phyloP scores from a whole-genome alignment of 2,888 invertebrate species.

The Polymixis lichenea region DNA sequence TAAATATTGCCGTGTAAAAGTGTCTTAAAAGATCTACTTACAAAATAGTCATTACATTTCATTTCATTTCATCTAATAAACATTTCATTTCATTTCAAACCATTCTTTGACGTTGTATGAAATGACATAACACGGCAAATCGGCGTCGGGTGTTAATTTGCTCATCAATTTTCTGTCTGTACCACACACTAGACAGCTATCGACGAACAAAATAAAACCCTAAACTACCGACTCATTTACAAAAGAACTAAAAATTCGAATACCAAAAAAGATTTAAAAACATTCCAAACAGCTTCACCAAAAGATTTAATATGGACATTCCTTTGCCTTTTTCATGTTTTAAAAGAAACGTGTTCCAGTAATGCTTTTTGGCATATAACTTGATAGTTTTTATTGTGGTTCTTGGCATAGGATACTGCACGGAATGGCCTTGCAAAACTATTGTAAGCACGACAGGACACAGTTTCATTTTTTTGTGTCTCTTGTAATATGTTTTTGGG shows the following conservation, averaged over 20 bases:
- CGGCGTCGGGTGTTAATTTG: neutral
- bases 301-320: conserved; percentile 35
- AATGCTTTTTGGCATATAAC: conserved; percentile 61
- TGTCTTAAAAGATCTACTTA: no score
- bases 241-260: neutral
- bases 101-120: neutral
- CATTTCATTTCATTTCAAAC: no score
- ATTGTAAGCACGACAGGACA: conserved; percentile 35
- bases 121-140: neutral
- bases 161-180: neutral
- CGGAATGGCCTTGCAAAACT: conserved; percentile 31
- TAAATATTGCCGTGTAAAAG: no score
- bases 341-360: conserved; percentile 49
- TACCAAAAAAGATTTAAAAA: neutral
- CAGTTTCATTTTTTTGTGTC: conserved; percentile 29
- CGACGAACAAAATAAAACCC: neutral
- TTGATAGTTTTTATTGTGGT: conserved; percentile 52
- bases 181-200: neutral
- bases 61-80: no score
- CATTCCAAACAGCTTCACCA: neutral
- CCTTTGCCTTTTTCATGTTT: conserved; percentile 15
- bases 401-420: conserved; percentile 53
- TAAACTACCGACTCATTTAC: neutral
- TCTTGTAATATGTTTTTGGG: conserved; percentile 14
- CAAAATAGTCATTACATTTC: no score